Evolutionary conservation across 2,888 invertebrate species (phyloP), one percentile per base, ranked within the genome.

Genomic region (Agrochola macilenta): DNA sequence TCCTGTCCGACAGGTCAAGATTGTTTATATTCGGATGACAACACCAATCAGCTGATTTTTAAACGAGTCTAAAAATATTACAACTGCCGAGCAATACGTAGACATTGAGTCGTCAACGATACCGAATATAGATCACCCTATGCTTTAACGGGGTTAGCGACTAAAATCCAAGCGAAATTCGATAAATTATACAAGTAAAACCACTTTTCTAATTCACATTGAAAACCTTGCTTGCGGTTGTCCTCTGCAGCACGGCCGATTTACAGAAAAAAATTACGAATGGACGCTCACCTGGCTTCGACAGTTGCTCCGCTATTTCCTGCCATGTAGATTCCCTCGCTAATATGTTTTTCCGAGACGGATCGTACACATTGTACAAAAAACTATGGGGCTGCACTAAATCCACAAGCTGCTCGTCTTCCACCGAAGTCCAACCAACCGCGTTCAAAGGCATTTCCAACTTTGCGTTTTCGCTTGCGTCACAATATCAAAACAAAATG

Each of bases 391-490:
- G 96, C 87, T 95, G 88, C 82, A 96, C 95, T 89, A 96, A 90
- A 87, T 94, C 93, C 73, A 92, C 94, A 68, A 96, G 90, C 81
- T 93, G 94, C 89, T 95, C 95, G 85, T 95, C 95, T 85, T 96
- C 96, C 78, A 94, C 93, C 5, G 92, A 92, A 23, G 93, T 91
- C 96, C 96, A 96, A 77, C 95, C 96, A 88, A 93, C 87, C 68
- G 95, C 94, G 85, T 95, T 93, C 91, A 95, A 93, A 92, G 96
- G 94, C 96, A 96, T 96, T 91, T 93, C 91, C 89, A 86, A 85
- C 82, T 77, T 87, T 87, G 83, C 82, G 90, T 89, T 89, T 89
- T 87, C 81, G 85, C 87, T 86, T 90, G 88, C 89, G 87, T 89
- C 90, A 93, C 91, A 87, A 85, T 82, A 87, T 88, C 88, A 88